Conservation (phyloP, 2,113 vertebrate genomes). For the Anseranas semipalmata region DNA sequence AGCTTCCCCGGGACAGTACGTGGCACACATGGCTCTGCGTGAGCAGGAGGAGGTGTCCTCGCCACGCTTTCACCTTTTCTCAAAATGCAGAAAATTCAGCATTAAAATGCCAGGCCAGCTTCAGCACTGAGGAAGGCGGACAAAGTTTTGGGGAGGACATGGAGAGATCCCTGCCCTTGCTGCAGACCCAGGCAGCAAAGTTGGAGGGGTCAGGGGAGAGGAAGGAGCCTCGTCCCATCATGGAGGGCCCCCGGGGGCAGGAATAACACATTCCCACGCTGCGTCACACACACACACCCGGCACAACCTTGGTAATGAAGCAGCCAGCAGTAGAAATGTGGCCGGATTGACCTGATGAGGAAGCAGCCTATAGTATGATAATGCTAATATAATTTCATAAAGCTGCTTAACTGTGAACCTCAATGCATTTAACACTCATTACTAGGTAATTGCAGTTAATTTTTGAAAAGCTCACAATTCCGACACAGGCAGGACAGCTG, state of each 20-base stretch:
- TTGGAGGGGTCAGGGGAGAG: background rate
- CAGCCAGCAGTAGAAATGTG: background rate
- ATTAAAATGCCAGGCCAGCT: background rate
- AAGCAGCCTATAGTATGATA: background rate
- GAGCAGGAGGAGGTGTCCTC: background rate
- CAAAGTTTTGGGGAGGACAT: background rate
- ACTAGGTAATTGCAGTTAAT: background rate
- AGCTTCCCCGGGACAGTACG: accelerated
- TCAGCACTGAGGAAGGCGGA: background rate
- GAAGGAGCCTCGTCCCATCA: background rate
- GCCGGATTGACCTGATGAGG: background rate
- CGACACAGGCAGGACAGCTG: accelerated
- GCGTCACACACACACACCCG: accelerated
- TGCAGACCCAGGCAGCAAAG: background rate
- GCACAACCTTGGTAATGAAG: background rate
- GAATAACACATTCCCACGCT: background rate
- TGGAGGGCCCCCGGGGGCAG: background rate
- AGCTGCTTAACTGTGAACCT: background rate
- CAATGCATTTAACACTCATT: background rate
- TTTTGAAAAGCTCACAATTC: background rate
- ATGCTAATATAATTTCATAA: background rate
- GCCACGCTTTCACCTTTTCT: background rate
- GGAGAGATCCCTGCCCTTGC: accelerated
- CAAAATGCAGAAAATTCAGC: background rate
- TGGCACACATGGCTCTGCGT: background rate